A percentile compares a stretch with the other conserved stretches of the same genome.
Conservation (phyloP, 2,797 vertebrate species). For the Hyperoplus immaculatus region DNA sequence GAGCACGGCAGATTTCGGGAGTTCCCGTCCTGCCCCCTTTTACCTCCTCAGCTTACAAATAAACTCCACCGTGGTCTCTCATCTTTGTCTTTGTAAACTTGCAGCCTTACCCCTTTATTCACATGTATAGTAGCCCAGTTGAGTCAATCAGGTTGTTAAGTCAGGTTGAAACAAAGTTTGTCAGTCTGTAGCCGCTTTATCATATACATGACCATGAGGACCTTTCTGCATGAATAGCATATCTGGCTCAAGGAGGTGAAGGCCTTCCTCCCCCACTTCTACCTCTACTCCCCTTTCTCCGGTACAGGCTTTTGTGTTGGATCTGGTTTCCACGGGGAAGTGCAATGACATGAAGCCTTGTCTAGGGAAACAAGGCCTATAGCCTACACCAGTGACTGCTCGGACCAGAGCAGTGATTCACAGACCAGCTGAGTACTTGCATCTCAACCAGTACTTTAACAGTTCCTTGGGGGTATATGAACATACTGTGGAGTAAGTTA, state of each 20-base stretch:
- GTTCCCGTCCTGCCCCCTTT: slow-evolving; percentile 52
- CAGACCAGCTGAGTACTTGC: not conserved
- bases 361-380: slow-evolving; percentile 17
- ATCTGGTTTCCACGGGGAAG: slow-evolving; percentile 32
- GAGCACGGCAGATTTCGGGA: slow-evolving; percentile 64
- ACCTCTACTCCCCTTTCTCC: slow-evolving; percentile 33
- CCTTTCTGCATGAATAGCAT: slow-evolving; percentile 33
- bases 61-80: slow-evolving; percentile 28
- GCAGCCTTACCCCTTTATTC: slow-evolving; percentile 16
- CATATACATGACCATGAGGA: slow-evolving; percentile 35
- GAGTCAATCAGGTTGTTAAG: slow-evolving; percentile 26
- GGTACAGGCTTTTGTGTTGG: slow-evolving; percentile 24
- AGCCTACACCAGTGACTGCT: not conserved
- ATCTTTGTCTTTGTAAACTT: slow-evolving; percentile 21
- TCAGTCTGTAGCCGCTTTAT: slow-evolving; percentile 9
- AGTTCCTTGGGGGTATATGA: not conserved
- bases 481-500: not conserved
- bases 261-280: not conserved
- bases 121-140: not conserved
- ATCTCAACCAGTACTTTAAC: not conserved
- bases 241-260: slow-evolving; percentile 22
- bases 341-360: slow-evolving; percentile 26
- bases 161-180: slow-evolving; percentile 29
- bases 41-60: slow-evolving; percentile 35
- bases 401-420: not conserved